Conservation (phyloP, 2,797 vertebrate species). For the Semaprochilodus insignis region DNA sequence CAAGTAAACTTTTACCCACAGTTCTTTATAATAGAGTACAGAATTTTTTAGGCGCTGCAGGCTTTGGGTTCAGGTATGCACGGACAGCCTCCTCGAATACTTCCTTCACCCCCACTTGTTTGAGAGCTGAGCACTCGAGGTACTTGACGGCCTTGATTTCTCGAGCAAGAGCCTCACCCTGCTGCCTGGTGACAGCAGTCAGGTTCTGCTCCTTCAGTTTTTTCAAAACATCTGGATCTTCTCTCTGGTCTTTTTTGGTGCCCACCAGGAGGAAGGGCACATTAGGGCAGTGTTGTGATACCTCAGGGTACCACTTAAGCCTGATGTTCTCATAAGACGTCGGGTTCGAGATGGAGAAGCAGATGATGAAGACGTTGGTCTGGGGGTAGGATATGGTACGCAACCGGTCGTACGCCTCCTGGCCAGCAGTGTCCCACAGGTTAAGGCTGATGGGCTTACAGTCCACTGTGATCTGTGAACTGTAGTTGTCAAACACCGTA, state of each 20-base stretch:
- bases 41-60: constrained; percentile 72
- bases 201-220: constrained; percentile 86
- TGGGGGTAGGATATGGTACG: constrained; percentile 84
- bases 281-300: constrained; percentile 84
- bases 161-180: constrained; percentile 79
- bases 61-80: constrained; percentile 79
- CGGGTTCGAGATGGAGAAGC: constrained; percentile 85
- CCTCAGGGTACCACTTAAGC: constrained; percentile 86
- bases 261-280: constrained; percentile 86
- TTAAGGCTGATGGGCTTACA: constrained; percentile 81
- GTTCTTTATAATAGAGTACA: constrained; percentile 81
- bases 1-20: background rate
- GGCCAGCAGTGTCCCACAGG: constrained; percentile 85
- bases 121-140: constrained; percentile 87
- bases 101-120: constrained; percentile 85
- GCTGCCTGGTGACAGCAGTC: constrained; percentile 79
- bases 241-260: constrained; percentile 87
- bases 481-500: constrained; percentile 90
- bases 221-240: constrained; percentile 79
- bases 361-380: constrained; percentile 88
- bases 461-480: constrained; percentile 82
- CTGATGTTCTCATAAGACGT: constrained; percentile 86
- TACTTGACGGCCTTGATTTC: constrained; percentile 86
- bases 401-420: constrained; percentile 85
- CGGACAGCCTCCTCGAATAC: constrained; percentile 84